Evolutionary conservation across 2,888 invertebrate genomes (phyloP), one percentile per base, ranked within the genome.

Genomic region (Acronicta alni): DNA sequence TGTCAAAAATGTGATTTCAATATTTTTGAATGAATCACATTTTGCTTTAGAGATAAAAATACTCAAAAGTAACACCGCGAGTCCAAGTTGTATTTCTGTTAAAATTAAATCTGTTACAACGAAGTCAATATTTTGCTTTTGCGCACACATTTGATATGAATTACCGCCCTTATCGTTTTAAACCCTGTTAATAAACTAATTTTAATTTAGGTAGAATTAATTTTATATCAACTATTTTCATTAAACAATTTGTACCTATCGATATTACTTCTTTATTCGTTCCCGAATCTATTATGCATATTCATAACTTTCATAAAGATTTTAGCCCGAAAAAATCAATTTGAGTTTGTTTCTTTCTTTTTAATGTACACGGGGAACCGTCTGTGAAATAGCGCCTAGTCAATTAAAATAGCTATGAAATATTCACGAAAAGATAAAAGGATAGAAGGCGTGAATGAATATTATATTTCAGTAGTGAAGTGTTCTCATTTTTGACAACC

Each of bases 401-500:
- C 35, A 63, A 45, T 45, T 57, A 37, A 66, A 66, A 45, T 18
- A 16, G 39, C 5, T 20, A 32, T 37, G 10, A 57, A 45, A 48
- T 57, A 56, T 66, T 38, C 18, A 45, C 10, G 15, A 45, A 44
- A 48, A 39, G 15, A 41, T 55, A 38, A 9, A 43, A 38, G n/a
- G 23, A 43, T 43, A 9, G 23, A 43, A 9, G 26, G 30, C 17
- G 7, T 30, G n/a, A 46, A 26, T 30, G 17, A 23, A 62, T 64
- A 42, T 35, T 35, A 9, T 46, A 45, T 41, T 42, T 38, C 1
- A 4, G 18, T 16, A 3, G 10, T 15, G 17, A 14, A 42, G 30
- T 16, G 12, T 37, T 46, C 1, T 37, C n/a, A n/a, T 37, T 18
- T 14, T 46, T 46, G 35, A n/a, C n/a, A 35, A n/a, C n/a, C 6